Conservation (phyloP, 2,797 vertebrate genomes). For the Tokudaia tokunoshimensis region DNA sequence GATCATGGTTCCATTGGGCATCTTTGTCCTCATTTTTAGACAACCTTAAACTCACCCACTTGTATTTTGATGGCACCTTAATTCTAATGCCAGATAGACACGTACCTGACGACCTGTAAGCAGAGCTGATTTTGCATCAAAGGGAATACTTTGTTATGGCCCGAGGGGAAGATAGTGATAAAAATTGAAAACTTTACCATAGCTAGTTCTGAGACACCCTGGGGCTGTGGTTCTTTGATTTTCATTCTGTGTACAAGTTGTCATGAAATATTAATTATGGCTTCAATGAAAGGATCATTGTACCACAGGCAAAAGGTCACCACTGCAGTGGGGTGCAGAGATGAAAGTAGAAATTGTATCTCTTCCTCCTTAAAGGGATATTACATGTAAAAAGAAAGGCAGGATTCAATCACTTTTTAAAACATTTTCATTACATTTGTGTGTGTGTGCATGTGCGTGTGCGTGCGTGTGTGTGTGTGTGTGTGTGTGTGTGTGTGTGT, state of each 20-base stretch:
- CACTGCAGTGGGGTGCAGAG: neutral
- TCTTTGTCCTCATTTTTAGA: neutral
- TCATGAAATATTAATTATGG: slow-evolving; percentile 60
- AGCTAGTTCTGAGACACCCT: neutral
- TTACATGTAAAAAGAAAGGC: neutral
- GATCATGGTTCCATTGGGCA: neutral
- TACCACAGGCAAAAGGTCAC: slow-evolving; percentile 69
- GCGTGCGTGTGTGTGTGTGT: neutral
- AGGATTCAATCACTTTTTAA: neutral
- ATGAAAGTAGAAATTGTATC: neutral
- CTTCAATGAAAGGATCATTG: slow-evolving; percentile 45
- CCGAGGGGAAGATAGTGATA: neutral
- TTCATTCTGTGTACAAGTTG: slow-evolving; percentile 16
- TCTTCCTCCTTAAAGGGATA: slow-evolving; percentile 15
- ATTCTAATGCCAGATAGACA: neutral
- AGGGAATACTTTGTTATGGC: neutral
- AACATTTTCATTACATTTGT: neutral
- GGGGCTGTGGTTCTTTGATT: neutral
- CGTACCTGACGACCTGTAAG: neutral
- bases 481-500: neutral
- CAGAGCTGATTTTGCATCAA: neutral
- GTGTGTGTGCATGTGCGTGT: too few species aligned
- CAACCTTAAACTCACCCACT: neutral
- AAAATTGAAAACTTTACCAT: neutral
- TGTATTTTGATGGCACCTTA: neutral